These are phyloP conservation scores for Chrysaora quinquecirrha DNA, from an alignment of 30 jellyfish, hydroid and myxozoan species.

Conservation along the genomic window DNA sequence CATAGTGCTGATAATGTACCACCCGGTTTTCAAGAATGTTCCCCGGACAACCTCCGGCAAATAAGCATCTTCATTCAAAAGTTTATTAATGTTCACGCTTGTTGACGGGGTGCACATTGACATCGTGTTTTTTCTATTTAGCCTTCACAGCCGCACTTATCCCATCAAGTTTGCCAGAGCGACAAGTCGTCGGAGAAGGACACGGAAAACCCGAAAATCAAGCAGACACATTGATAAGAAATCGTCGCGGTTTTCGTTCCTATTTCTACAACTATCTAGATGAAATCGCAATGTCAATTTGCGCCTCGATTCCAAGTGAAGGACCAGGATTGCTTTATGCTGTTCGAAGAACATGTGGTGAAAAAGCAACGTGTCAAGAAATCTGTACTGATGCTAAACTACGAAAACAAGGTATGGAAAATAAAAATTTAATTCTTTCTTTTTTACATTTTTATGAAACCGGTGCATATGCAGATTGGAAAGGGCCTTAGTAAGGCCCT, in stretches of 20 bases:
- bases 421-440: background rate
- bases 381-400: conserved; percentile 90
- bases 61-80: too few relatives aligned
- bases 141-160: conserved; percentile 50
- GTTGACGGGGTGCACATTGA: too few relatives aligned
- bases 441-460: too few relatives aligned
- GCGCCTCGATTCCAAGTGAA: conserved; percentile 99
- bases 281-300: conserved; percentile 98
- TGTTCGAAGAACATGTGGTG: conserved; percentile 99
- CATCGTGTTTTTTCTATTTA: too few relatives aligned
- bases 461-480: too few relatives aligned
- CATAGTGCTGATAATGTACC: too few relatives aligned
- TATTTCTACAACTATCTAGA: conserved; percentile 96
- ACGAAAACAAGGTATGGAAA: conserved; percentile 89
- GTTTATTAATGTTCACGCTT: too few relatives aligned
- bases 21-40: too few relatives aligned
- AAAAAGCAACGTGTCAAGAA: conserved; percentile 95
- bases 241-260: conserved; percentile 98
- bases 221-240: conserved; percentile 43
- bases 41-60: too few relatives aligned
- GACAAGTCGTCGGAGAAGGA: conserved; percentile 46
- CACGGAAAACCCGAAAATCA: conserved; percentile 15
- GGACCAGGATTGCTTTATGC: conserved; percentile 99
- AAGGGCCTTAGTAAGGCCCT: too few relatives aligned
- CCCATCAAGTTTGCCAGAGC: conserved; percentile 61